Base-by-base conservation (phyloP, 2,797 vertebrate species). In the Schizothorax lantsangensis region DNA sequence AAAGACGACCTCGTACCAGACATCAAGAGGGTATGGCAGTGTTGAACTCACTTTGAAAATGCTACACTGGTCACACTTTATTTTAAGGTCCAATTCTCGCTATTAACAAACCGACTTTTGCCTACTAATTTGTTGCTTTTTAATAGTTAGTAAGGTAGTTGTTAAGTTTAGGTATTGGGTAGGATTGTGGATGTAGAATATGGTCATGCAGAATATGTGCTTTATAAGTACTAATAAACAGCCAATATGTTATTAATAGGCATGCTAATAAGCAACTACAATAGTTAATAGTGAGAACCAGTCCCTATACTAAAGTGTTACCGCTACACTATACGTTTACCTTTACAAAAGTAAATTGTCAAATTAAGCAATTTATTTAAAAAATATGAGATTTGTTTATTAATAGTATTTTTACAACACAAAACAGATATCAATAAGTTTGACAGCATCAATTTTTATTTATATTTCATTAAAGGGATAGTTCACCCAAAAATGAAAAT, bases 1-100 rank as follows among this genome's bases (percentile, higher is more conserved):
- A 99, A 98, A 92, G 98, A 99, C 0, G 98, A 99, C 92, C 95
- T 99, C 79, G 98, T 99, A 59, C 98, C 98, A 0, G 98, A 99
- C 92, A 98, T 96, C 0, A 97, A 98, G 79, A 95, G 98, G 95
- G 98, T 99, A 91, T 95, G 96, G 62, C 68, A n/a, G 19, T 78
- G 74, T 54, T 78, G 12, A 19, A 57, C 6, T 47, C 47, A 7
- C 45, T 68, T 11, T 71, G 7, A 36, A 72, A 54, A 49, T 77
- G 73, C 49, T 2, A 2, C 19, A 23, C 30, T 62, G 23, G 10
- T 62, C 57, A 62, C 23, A 11, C 57, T 62, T 26, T 62, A 59
- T 62, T 62, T 62, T 62, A 59, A 21, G 57, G n/a, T 62, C 9
- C 10, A 62, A 62, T 26, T 59, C 9, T 59, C 10, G 3, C 23